phyloP scores from a whole-genome alignment of 2,113 vertebrate species.

The Puma concolor region DNA sequence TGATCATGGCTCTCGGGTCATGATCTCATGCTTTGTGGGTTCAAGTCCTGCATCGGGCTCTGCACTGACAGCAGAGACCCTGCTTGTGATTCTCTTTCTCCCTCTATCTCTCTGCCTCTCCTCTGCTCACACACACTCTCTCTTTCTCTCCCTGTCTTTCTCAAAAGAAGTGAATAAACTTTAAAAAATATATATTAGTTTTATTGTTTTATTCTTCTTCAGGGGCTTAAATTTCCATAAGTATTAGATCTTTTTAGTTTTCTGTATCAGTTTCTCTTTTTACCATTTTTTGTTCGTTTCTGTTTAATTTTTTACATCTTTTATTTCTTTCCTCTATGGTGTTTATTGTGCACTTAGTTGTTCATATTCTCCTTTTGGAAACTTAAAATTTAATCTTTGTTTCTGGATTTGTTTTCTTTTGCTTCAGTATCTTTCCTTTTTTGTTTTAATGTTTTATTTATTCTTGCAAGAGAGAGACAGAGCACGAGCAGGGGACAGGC shows the following conservation, averaged over 20 bases:
- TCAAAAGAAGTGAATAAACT: no score
- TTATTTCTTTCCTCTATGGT: not conserved
- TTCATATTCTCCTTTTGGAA: not conserved
- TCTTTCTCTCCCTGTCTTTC: no score
- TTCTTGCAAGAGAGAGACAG: no score
- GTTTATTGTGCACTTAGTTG: not conserved
- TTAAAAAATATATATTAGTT: not conserved
- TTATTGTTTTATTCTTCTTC: not conserved
- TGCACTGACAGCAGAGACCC: no score
- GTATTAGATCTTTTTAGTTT: not conserved
- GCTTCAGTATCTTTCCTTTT: not conserved
- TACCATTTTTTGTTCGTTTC: not conserved
- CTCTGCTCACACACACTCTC: no score
- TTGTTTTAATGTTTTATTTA: no score
- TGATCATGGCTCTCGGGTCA: no score
- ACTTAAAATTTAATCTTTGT: not conserved
- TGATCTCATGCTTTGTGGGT: no score
- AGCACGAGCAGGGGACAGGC: accelerated
- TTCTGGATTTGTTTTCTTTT: not conserved
- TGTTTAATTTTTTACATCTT: not conserved
- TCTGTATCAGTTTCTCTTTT: not conserved
- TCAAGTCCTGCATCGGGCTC: no score
- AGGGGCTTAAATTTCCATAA: not conserved
- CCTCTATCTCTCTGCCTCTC: no score
- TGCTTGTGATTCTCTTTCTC: no score